Evolutionary conservation across 2,797 vertebrate genomes (phyloP).

Genomic region (Zalophus californianus): DNA sequence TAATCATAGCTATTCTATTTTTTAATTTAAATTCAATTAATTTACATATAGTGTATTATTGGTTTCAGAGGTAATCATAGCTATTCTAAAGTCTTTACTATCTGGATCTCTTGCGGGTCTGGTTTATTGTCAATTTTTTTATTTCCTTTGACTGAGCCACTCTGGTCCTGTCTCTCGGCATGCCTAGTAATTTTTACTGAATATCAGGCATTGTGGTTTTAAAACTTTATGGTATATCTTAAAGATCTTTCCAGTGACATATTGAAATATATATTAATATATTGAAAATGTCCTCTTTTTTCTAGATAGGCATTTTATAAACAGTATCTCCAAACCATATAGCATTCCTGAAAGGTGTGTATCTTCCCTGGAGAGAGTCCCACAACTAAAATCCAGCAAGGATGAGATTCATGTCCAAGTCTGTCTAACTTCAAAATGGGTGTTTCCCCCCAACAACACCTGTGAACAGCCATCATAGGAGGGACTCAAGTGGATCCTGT

Average conservation of each 20-base stretch:
- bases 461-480: not conserved
- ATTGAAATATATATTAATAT: not conserved
- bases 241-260: not conserved
- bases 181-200: not conserved
- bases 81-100: slow-evolving; percentile 10
- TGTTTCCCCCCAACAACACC: no score
- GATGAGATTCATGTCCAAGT: not conserved
- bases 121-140: not conserved
- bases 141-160: not conserved
- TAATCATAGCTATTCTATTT: not conserved
- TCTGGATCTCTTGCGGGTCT: not conserved
- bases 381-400: not conserved
- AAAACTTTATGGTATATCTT: not conserved
- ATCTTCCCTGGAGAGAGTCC: not conserved
- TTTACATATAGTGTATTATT: no score
- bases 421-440: not conserved
- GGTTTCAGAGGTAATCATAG: not conserved
- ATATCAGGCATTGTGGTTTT: slow-evolving; percentile 26
- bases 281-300: slow-evolving; percentile 2
- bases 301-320: slow-evolving; percentile 5
- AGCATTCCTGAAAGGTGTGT: not conserved
- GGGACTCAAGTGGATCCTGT: no score
- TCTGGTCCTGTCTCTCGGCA: not conserved
- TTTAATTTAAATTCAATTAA: no score
- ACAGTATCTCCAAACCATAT: not conserved